phyloP scores from a whole-genome alignment of 2,113 vertebrate genomes.

The Trematocara marginatum region DNA sequence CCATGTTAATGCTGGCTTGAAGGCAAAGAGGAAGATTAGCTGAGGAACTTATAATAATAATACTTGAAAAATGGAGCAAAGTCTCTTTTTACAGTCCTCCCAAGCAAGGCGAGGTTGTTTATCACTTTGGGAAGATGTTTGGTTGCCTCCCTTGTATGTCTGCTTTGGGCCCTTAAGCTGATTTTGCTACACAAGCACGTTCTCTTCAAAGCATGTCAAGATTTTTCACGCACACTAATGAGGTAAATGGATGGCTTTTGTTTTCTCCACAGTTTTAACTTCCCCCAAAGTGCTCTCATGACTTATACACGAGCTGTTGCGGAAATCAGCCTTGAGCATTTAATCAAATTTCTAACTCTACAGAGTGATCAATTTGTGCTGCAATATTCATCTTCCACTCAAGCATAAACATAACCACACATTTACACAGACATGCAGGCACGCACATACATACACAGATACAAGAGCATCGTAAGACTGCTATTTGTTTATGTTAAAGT shows the following conservation, averaged over 20 bases:
- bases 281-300: slow-evolving; percentile 55
- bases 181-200: slow-evolving; percentile 54
- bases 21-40: slow-evolving; percentile 57
- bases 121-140: slow-evolving; percentile 57
- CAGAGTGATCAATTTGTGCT: slow-evolving; percentile 53
- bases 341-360: slow-evolving; percentile 54
- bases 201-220: slow-evolving; percentile 61
- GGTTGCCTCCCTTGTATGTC: slow-evolving; percentile 47
- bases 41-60: slow-evolving; percentile 48
- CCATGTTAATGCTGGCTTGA: slow-evolving; percentile 43
- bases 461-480: neutral
- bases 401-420: neutral
- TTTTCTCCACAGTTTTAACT: slow-evolving; percentile 62
- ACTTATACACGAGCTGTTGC: slow-evolving; percentile 50
- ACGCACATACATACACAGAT: neutral
- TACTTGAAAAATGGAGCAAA: slow-evolving; percentile 53
- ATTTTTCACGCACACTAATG: slow-evolving; percentile 65
- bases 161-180: slow-evolving; percentile 57
- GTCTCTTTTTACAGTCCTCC: slow-evolving; percentile 39
- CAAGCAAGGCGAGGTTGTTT: slow-evolving; percentile 49
- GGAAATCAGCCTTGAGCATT: slow-evolving; percentile 51
- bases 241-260: slow-evolving; percentile 69
- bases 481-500: slow-evolving; percentile 13
- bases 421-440: neutral
- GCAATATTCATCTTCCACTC: slow-evolving; percentile 38